These are phyloP conservation scores for Remorina albescens DNA, from an alignment of 2,797 vertebrate species.

Conservation along the genomic window DNA sequence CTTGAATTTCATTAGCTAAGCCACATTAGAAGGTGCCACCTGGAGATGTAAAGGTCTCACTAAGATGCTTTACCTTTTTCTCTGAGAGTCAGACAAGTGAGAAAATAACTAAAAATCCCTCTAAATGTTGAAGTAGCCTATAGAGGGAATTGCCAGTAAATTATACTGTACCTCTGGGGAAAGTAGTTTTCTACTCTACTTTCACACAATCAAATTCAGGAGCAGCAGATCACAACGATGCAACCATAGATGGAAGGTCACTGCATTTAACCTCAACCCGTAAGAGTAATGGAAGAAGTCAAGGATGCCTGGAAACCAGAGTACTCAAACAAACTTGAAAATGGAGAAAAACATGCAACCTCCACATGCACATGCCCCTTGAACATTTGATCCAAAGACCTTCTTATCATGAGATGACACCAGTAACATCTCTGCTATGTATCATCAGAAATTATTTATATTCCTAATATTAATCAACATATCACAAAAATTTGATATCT, in stretches of 20 bases:
- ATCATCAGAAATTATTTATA: background rate
- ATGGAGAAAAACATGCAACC: background rate
- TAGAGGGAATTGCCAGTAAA: constrained; percentile 13
- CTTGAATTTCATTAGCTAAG: constrained; percentile 53
- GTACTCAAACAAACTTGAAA: background rate
- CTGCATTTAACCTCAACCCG: background rate
- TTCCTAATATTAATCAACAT: background rate
- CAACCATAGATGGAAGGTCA: background rate
- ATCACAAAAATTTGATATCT: constrained; percentile 11
- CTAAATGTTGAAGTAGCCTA: constrained; percentile 11
- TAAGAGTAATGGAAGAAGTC: background rate
- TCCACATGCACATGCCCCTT: background rate
- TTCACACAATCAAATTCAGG: constrained; percentile 3
- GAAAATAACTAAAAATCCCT: constrained; percentile 32
- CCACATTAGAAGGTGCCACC: constrained; percentile 31
- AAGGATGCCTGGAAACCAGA: constrained; percentile 1
- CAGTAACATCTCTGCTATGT: background rate
- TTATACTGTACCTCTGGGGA: background rate
- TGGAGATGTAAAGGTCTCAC: constrained; percentile 31
- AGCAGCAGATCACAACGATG: background rate
- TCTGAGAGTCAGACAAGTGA: constrained; percentile 33
- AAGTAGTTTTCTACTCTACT: constrained; percentile 14
- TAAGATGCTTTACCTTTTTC: constrained; percentile 16
- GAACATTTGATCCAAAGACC: background rate
- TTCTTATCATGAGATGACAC: background rate